These are phyloP conservation scores for Stomorhina lunata DNA, from an alignment of 2,888 invertebrate genomes.

Conservation along the genomic window DNA sequence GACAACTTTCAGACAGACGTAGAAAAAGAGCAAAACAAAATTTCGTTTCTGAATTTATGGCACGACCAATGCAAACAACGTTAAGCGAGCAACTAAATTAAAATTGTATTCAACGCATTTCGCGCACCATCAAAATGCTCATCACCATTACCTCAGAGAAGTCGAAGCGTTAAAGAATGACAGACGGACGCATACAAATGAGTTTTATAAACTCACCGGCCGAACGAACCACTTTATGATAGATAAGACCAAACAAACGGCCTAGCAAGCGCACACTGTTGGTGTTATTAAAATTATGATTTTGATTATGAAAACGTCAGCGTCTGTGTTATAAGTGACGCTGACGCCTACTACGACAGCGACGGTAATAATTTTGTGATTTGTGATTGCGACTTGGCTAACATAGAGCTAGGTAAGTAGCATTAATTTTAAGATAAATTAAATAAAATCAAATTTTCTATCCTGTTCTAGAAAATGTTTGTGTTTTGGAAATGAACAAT, in stretches of 20 bases:
- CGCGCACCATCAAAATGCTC: conserved; percentile 30
- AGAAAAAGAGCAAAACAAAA: not conserved
- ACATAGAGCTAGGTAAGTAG: no score
- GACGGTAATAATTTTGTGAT: no score
- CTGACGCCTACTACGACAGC: not conserved
- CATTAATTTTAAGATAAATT: no score
- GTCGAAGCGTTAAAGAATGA: not conserved
- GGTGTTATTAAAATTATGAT: not conserved
- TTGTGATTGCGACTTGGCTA: no score
- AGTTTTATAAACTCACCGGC: not conserved
- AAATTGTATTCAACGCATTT: conserved; percentile 49
- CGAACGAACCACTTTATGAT: not conserved
- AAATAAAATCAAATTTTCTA: no score
- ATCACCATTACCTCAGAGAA: conserved; percentile 26
- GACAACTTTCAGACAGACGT: not conserved
- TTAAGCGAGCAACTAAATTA: conserved; percentile 52
- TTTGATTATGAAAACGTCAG: not conserved
- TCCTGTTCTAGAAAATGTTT: no score
- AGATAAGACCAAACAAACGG: not conserved
- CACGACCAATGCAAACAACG: conserved; percentile 33
- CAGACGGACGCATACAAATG: not conserved
- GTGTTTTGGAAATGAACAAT: no score
- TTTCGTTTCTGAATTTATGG: not conserved
- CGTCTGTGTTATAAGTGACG: not conserved
- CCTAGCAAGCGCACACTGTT: not conserved